phyloP scores from a whole-genome alignment of 2,888 invertebrate genomes.

The Cheiracanthium punctorium region DNA sequence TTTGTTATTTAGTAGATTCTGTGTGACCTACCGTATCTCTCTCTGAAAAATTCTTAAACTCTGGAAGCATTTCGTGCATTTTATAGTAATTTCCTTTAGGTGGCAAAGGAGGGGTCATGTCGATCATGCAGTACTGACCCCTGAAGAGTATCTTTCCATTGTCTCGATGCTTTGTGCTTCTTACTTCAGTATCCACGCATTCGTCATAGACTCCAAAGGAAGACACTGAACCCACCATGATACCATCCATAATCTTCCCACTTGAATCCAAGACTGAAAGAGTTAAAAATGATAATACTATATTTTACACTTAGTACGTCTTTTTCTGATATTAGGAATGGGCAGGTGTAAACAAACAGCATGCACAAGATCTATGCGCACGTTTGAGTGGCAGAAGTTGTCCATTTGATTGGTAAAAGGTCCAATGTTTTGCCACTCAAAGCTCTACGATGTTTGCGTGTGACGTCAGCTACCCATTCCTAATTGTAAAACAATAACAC shows the following conservation, averaged over 20 bases:
- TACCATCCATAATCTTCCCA: conserved; percentile 48
- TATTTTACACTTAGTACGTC: no score
- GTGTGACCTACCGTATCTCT: conserved; percentile 36
- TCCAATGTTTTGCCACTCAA: no score
- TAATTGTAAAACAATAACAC: no score
- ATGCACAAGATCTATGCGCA: no score
- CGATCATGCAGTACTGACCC: conserved; percentile 50
- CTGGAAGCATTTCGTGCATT: conserved; percentile 52
- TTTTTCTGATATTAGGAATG: no score
- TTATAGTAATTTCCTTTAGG: conserved; percentile 48
- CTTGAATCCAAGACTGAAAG: conserved; percentile 46
- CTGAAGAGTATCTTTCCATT: conserved; percentile 38
- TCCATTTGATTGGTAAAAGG: no score
- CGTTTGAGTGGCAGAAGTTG: no score
- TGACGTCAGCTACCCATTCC: no score
- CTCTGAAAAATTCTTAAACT: conserved; percentile 57
- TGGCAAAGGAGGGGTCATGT: conserved; percentile 52
- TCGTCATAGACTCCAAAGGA: conserved; percentile 52
- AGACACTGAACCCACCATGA: conserved; percentile 45
- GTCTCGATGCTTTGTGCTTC: conserved; percentile 9
- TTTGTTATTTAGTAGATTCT: no score
- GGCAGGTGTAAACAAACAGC: no score
- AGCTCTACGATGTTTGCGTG: no score
- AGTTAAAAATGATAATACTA: no score
- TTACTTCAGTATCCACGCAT: conserved; percentile 43